These are phyloP conservation scores for Dicerorhinus sumatrensis DNA, from an alignment of 2,113 vertebrate genomes.

Conservation along the genomic window DNA sequence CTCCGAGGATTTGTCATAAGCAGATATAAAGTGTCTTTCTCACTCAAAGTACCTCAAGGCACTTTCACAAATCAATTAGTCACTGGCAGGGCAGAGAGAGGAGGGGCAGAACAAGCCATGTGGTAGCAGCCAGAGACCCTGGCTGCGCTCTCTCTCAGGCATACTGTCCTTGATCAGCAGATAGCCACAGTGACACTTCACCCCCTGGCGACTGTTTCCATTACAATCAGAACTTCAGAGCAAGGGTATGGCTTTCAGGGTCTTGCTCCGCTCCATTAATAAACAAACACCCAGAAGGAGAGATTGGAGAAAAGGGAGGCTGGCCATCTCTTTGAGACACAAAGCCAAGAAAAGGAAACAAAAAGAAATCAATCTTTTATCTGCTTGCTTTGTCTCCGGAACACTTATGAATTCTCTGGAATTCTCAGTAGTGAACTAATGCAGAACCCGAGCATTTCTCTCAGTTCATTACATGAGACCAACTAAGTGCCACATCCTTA, in stretches of 20 bases:
- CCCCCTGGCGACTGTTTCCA: constrained; percentile 52
- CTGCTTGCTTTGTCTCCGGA: constrained; percentile 57
- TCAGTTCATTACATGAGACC: neutral
- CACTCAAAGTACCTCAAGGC: constrained; percentile 61
- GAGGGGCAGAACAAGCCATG: neutral
- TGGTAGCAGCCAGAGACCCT: constrained; percentile 56
- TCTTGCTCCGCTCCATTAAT: constrained; percentile 36
- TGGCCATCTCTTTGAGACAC: constrained; percentile 22
- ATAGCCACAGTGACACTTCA: constrained; percentile 63
- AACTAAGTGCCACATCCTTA: neutral
- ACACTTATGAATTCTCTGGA: constrained; percentile 50
- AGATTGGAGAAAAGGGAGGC: constrained; percentile 10
- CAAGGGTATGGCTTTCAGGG: constrained; percentile 14
- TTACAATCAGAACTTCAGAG: constrained; percentile 67
- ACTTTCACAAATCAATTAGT: constrained; percentile 74
- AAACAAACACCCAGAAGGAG: constrained; percentile 52
- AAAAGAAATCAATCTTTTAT: constrained; percentile 64
- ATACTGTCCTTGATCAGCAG: constrained; percentile 69
- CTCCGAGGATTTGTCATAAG: constrained; percentile 55
- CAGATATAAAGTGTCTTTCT: constrained; percentile 71
- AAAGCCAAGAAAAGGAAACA: constrained; percentile 64
- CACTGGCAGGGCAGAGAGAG: constrained; percentile 35
- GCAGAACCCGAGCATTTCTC: neutral
- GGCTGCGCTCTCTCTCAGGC: constrained; percentile 13
- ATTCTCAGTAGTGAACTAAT: constrained; percentile 43